These are phyloP conservation scores for Epistrophella euchroma DNA, from an alignment of 2,888 invertebrate genomes.

Conservation along the genomic window DNA sequence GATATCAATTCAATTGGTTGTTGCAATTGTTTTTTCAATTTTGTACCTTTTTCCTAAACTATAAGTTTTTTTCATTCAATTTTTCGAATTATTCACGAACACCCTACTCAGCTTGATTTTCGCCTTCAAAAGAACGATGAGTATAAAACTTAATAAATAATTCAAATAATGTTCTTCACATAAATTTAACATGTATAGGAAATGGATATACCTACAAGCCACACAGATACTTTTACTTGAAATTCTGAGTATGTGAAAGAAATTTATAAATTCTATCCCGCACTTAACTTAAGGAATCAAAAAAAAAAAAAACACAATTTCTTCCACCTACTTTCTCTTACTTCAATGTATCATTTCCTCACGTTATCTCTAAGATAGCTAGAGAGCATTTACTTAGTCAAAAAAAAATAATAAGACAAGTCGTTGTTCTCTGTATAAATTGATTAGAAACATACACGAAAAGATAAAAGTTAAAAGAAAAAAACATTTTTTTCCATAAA, in stretches of 20 bases:
- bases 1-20: too few species aligned
- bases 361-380: slow-evolving; percentile 10
- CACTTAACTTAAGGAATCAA: slow-evolving; percentile 26
- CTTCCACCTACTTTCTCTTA: slow-evolving; percentile 22
- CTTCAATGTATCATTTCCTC: slow-evolving; percentile 48
- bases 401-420: slow-evolving; percentile 25
- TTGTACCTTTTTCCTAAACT: neutral
- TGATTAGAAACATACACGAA: slow-evolving; percentile 28
- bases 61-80: neutral
- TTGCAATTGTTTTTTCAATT: too few species aligned
- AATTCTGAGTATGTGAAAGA: slow-evolving; percentile 26
- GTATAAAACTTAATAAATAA: slow-evolving; percentile 64
- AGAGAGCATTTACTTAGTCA: slow-evolving; percentile 1
- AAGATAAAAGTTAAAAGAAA: slow-evolving; percentile 33
- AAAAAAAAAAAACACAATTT: slow-evolving; percentile 3
- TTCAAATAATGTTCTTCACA: slow-evolving; percentile 38
- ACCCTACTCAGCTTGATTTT: neutral
- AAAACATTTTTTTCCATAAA: slow-evolving; percentile 48
- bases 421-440: slow-evolving; percentile 30
- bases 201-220: neutral
- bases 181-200: slow-evolving; percentile 10
- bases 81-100: neutral
- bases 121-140: neutral
- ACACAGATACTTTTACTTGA: neutral
- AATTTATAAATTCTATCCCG: neutral